A percentile compares a stretch with the other conserved stretches of the same genome.
These are phyloP conservation scores for Cephus spinipes DNA, from an alignment of 2,888 invertebrate species.

Conservation along the genomic window DNA sequence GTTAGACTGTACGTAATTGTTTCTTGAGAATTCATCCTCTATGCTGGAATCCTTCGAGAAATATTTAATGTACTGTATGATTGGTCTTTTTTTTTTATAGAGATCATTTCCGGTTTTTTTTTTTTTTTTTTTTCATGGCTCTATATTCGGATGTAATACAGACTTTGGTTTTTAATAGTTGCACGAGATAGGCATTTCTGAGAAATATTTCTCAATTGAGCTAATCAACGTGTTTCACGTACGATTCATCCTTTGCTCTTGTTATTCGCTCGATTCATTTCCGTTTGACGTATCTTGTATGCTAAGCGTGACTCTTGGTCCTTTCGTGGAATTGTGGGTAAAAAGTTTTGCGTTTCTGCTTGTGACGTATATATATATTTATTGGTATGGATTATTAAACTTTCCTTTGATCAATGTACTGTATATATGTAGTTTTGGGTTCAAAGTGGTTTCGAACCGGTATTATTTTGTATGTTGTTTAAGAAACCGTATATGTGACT, in stretches of 20 bases:
- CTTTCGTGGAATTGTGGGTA: neutral
- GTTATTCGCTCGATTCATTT: neutral
- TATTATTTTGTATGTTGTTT: neutral
- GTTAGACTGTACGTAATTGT: slow-evolving; percentile 59
- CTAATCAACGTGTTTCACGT: neutral
- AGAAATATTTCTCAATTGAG: neutral
- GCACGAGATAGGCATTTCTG: neutral
- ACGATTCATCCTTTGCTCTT: neutral
- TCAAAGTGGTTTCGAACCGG: neutral
- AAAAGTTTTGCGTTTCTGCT: neutral
- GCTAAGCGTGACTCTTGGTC: neutral
- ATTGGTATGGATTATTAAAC: neutral
- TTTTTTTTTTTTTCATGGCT: neutral
- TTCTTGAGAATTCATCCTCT: slow-evolving; percentile 56
- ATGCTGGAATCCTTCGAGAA: neutral
- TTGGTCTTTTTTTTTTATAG: neutral
- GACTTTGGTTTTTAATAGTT: neutral
- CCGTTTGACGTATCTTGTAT: neutral
- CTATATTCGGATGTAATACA: neutral
- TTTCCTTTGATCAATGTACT: neutral
- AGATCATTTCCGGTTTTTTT: neutral
- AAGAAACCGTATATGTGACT: neutral
- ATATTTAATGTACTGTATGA: neutral
- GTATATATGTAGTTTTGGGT: neutral
- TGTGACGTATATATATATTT: neutral